These are phyloP conservation scores for Scrobipalpa costella DNA, from an alignment of 2,888 invertebrate species.

Conservation along the genomic window DNA sequence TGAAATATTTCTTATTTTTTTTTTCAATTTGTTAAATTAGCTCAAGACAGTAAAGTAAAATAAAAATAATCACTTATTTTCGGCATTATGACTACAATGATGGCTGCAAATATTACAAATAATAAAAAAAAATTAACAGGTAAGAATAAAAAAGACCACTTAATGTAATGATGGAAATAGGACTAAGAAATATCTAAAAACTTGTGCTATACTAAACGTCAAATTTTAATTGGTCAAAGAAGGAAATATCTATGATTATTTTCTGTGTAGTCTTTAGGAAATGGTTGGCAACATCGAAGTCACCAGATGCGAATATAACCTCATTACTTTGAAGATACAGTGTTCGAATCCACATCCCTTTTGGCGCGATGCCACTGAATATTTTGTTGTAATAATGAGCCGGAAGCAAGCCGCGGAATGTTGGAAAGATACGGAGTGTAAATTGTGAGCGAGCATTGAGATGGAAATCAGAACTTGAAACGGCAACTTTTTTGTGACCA, in stretches of 20 bases:
- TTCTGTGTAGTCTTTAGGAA: neutral
- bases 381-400: conserved; percentile 19
- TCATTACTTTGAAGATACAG: conserved; percentile 29
- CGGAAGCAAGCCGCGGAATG: neutral
- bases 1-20: no score
- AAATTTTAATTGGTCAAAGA: no score
- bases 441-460: neutral
- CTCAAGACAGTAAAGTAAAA: no score
- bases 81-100: no score
- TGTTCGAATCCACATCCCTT: conserved; percentile 27
- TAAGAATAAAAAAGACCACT: no score
- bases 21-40: no score
- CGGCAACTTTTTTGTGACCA: neutral
- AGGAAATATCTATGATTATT: neutral
- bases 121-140: no score
- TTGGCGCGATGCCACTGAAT: conserved; percentile 20
- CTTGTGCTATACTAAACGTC: no score
- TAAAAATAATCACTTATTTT: no score
- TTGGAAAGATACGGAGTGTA: conserved; percentile 1
- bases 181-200: no score
- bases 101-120: no score
- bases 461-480: neutral
- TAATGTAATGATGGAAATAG: no score
- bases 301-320: conserved; percentile 35
- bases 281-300: neutral